Conservation (phyloP, 2,797 vertebrate species). For the Tamandua tetradactyla region DNA sequence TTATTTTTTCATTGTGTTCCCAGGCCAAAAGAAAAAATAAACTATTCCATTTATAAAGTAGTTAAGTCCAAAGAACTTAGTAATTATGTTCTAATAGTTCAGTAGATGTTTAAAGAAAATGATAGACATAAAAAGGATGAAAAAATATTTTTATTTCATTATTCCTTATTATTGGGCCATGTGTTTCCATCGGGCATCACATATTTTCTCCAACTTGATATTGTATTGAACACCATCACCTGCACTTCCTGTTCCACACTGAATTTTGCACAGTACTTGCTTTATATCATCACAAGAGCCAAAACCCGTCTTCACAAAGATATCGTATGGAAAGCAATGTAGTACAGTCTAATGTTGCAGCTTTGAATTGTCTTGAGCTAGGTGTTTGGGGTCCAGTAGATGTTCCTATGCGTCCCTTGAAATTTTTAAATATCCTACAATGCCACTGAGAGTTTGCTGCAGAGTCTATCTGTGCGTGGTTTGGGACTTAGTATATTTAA, state of each 20-base stretch:
- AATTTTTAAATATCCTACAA: background rate
- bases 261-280: background rate
- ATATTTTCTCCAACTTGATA: background rate
- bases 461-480: background rate
- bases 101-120: background rate
- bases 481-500: background rate
- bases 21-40: background rate
- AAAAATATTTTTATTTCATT: background rate
- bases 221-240: background rate
- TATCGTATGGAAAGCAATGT: background rate
- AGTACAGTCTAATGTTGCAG: background rate
- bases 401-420: background rate
- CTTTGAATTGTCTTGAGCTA: background rate
- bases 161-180: background rate
- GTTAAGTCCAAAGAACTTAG: background rate
- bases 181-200: background rate
- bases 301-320: background rate
- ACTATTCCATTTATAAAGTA: background rate
- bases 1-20: background rate
- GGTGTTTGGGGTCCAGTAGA: background rate
- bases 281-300: background rate
- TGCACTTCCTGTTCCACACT: background rate
- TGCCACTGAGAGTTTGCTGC: background rate
- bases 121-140: background rate
- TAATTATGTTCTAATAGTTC: background rate